These are phyloP conservation scores for Gavialis gangeticus DNA, from an alignment of 2,113 vertebrate genomes.

Conservation along the genomic window DNA sequence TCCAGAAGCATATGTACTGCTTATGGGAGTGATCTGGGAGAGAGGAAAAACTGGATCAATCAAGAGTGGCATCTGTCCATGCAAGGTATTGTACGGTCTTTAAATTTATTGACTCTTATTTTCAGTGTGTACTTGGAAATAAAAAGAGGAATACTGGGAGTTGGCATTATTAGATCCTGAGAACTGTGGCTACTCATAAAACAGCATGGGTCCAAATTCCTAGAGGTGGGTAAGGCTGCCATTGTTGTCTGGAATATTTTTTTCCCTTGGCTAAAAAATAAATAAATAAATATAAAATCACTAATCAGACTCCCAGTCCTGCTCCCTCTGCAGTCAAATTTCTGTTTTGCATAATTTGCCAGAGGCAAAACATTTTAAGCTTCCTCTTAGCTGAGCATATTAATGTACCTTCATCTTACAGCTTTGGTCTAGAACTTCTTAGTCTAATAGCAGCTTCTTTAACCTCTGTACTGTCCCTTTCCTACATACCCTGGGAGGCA, in stretches of 20 bases:
- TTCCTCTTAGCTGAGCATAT: no score
- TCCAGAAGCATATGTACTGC: neutral
- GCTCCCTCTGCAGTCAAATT: neutral
- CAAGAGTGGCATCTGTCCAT: neutral
- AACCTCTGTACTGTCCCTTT: no score
- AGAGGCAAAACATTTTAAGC: neutral
- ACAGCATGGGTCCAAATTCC: neutral
- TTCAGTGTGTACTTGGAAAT: neutral
- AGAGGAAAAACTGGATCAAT: neutral
- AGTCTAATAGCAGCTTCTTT: no score
- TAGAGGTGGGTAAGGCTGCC: neutral
- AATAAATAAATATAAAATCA: no score
- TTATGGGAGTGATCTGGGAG: neutral
- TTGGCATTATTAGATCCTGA: neutral
- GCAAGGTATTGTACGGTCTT: neutral
- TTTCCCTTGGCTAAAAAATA: no score
- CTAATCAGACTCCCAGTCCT: neutral
- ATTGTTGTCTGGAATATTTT: neutral
- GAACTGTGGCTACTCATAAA: neutral
- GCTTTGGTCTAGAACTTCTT: no score
- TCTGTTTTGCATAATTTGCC: neutral
- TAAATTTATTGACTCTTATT: neutral
- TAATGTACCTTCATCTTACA: no score
- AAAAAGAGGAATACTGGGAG: neutral
- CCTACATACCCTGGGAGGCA: no score